Conservation (phyloP, 2,113 vertebrate genomes). For the Cebus imitator region DNA sequence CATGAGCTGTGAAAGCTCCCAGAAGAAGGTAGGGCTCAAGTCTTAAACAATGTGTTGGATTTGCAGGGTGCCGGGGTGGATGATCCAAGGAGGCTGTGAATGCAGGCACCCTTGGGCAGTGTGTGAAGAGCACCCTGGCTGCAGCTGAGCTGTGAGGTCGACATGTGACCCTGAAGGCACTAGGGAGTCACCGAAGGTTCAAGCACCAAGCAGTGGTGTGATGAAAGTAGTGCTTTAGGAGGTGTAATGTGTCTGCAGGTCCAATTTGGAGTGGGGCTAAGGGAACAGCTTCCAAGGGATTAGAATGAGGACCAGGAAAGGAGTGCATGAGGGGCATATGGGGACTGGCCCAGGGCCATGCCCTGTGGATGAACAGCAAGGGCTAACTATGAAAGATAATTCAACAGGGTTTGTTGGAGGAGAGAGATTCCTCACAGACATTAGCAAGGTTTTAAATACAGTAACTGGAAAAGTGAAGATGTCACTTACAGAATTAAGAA, state of each 20-base stretch:
- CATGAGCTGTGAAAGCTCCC: background rate
- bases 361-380: background rate
- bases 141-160: background rate
- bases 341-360: background rate
- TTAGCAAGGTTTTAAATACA: background rate
- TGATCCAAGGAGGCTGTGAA: background rate
- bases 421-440: slow-evolving; percentile 5
- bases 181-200: background rate
- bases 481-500: background rate
- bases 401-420: background rate
- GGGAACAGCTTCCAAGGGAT: background rate
- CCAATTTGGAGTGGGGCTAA: background rate
- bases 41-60: background rate
- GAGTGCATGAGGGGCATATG: background rate
- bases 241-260: background rate
- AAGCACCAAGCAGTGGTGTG: background rate
- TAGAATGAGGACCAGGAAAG: background rate
- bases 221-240: background rate
- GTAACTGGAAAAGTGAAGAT: background rate
- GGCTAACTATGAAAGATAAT: background rate
- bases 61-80: background rate
- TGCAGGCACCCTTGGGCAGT: background rate
- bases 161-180: background rate
- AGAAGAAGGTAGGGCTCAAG: background rate
- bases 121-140: background rate